These are phyloP conservation scores for Autographa gamma DNA, from an alignment of 2,888 invertebrate genomes.

Conservation along the genomic window DNA sequence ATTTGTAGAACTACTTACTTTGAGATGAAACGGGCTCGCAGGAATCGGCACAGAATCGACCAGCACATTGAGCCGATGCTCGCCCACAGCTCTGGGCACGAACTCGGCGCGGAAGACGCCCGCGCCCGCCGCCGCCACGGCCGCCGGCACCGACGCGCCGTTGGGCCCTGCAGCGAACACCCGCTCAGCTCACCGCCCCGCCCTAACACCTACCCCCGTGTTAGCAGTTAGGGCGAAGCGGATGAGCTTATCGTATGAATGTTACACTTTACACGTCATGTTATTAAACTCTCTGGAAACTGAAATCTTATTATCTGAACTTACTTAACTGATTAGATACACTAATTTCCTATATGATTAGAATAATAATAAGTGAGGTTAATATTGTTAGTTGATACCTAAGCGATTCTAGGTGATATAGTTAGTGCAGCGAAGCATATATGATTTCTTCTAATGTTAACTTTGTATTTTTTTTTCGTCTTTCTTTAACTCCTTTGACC, in stretches of 20 bases:
- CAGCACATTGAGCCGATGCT: constrained; percentile 96
- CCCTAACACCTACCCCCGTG: constrained; percentile 74
- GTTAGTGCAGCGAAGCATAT: constrained; percentile 80
- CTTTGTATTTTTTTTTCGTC: constrained; percentile 24
- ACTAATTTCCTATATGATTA: constrained; percentile 37
- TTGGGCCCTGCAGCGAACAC: constrained; percentile 93
- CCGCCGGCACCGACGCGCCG: constrained; percentile 96
- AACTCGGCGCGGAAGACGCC: constrained; percentile 97
- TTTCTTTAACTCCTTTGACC: constrained; percentile 40
- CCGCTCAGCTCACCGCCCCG: constrained; percentile 83
- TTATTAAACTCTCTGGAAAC: constrained; percentile 71
- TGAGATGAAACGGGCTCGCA: constrained; percentile 98
- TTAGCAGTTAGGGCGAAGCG: constrained; percentile 88
- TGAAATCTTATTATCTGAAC: constrained; percentile 58
- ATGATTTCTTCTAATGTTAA: constrained; percentile 57
- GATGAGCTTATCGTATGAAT: constrained; percentile 81
- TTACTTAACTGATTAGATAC: constrained; percentile 44
- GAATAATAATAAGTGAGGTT: constrained; percentile 26
- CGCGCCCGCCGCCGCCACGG: constrained; percentile 95
- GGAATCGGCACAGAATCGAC: constrained; percentile 95
- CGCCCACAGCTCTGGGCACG: constrained; percentile 96
- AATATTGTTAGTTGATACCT: constrained; percentile 52
- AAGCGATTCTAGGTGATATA: constrained; percentile 47
- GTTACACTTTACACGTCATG: constrained; percentile 70
- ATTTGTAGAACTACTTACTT: constrained; percentile 83